phyloP scores from a whole-genome alignment of 2,113 vertebrate genomes.

The Pygoscelis antarcticus region DNA sequence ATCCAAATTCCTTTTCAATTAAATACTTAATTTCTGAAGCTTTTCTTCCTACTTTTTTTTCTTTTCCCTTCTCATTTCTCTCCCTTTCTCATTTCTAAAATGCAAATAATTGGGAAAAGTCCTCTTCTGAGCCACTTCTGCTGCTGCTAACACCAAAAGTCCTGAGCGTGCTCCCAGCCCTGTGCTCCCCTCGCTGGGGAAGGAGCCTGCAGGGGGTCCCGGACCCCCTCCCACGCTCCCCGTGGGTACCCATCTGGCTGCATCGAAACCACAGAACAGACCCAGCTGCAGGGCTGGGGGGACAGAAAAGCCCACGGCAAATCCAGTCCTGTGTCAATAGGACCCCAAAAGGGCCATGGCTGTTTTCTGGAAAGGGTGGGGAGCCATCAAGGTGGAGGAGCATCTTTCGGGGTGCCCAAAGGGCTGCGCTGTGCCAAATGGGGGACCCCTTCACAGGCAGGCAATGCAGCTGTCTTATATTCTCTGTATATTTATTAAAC shows the following conservation, averaged over 20 bases:
- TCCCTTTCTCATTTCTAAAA: background rate
- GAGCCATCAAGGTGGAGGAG: background rate
- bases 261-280: background rate
- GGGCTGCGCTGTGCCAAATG: fast-evolving
- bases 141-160: background rate
- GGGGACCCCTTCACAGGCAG: background rate
- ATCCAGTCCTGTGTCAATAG: background rate
- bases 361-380: background rate
- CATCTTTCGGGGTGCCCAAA: background rate
- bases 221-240: background rate
- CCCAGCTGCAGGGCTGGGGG: background rate
- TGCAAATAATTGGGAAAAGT: background rate
- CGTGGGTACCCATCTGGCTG: fast-evolving
- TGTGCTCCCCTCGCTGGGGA: fast-evolving
- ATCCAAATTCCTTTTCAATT: background rate
- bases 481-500: background rate
- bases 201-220: background rate
- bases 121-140: background rate
- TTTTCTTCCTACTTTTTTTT: background rate
- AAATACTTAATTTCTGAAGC: background rate
- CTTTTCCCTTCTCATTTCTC: background rate
- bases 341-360: background rate
- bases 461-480: fast-evolving
- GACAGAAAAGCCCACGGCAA: background rate
- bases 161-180: background rate